These are phyloP conservation scores for Pimpla rufipes DNA, from an alignment of 2,888 invertebrate species.

Conservation along the genomic window DNA sequence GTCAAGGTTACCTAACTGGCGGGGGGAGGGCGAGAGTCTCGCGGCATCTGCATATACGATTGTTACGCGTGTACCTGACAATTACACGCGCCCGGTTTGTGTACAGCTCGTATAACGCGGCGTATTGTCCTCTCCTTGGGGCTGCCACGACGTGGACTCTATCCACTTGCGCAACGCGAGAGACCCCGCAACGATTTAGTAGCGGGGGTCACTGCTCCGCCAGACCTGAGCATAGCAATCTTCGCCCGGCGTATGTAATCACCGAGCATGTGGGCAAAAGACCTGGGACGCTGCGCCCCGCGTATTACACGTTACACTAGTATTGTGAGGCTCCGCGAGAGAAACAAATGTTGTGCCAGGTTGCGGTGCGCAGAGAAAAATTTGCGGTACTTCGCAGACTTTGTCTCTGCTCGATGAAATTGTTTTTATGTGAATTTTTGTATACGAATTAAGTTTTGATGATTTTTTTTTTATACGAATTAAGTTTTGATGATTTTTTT, in stretches of 20 bases:
- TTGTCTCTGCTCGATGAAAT: too few species aligned
- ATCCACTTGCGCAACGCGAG: constrained; percentile 57
- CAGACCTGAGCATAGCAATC: constrained; percentile 36
- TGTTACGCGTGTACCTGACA: constrained; percentile 15
- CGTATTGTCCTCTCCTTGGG: constrained; percentile 38
- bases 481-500: too few species aligned
- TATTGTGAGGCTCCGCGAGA: not conserved
- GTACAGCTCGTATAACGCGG: not conserved
- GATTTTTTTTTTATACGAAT: too few species aligned
- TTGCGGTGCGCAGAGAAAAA: too few species aligned
- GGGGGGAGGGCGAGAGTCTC: constrained; percentile 7
- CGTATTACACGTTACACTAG: not conserved
- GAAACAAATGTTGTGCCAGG: too few species aligned
- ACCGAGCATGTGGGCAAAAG: not conserved
- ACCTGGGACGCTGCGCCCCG: not conserved
- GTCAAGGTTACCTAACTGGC: constrained; percentile 44
- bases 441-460: too few species aligned
- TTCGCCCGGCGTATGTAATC: not conserved
- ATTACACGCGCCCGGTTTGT: constrained; percentile 6
- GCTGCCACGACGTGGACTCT: constrained; percentile 50
- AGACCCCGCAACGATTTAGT: constrained; percentile 56
- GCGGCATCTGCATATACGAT: constrained; percentile 33
- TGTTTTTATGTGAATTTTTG: too few species aligned
- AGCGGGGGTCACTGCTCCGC: constrained; percentile 67
- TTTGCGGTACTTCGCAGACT: too few species aligned